Base-by-base conservation (phyloP, 1,140 invertebrate genomes). In the Calycopis cecrops region DNA sequence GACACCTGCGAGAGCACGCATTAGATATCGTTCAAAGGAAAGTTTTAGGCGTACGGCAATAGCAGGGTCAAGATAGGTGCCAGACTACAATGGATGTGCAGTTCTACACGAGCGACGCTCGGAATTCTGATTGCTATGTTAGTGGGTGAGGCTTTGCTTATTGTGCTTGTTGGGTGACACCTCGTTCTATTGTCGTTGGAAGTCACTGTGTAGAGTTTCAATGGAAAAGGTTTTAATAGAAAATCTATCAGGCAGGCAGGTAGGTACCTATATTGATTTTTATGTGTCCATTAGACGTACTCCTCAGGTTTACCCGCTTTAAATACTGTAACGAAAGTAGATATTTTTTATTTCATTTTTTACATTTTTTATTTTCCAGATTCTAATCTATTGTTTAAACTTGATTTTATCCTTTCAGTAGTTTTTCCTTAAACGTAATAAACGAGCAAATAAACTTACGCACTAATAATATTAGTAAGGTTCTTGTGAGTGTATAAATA, bases 61-160 rank as follows among this genome's bases (percentile, higher is more conserved):
- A 28, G 16, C 38, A 55, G 55, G 48, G 44, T 65, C 52, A 28
- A 51, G 35, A 57, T 35, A 40, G 52, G 62, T 59, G 33, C 68
- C 73, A 54, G 50, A 48, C 47, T 67, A 57, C 14, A 33, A 12
- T 73, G 71, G 72, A 18, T 34, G 21, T 18, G 50, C 52, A 54
- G 58, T 55, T 67, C 56, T 68, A 60, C 38, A 50, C 62, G 67
- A 59, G 64, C 55, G 61, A 61, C 63, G 69, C 65, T 61, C 71
- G 54, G 73, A 78, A 76, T 77, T 56, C 56, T 52, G 71, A 79
- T 73, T 71, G 57, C 66, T 68, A 58, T 68, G 62, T 64, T 55
- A 65, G 66, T 79, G 70, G 71, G 71, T 69, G 73, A 72, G 71
- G 65, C 55, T 55, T 60, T 61, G 57, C 35, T 57, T 57, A 58